phyloP scores from a whole-genome alignment of 2,797 vertebrate species.

The Sebastes glaucus region DNA sequence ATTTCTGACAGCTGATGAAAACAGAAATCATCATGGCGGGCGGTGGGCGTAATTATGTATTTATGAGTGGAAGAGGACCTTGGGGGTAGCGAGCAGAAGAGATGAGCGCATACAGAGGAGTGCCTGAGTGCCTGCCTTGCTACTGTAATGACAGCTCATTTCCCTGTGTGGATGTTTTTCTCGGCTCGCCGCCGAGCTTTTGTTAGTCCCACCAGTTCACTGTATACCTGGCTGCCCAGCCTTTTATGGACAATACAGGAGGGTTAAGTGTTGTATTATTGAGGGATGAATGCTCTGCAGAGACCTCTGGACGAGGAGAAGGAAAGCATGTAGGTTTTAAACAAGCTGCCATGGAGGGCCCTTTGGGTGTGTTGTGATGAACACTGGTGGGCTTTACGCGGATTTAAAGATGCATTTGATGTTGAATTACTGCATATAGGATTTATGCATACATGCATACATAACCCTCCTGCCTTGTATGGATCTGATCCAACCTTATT shows the following conservation, averaged over 20 bases:
- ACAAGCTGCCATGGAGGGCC: conserved; percentile 52
- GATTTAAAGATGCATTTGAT: conserved; percentile 63
- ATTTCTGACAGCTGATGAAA: conserved; percentile 87
- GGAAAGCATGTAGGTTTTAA: conserved; percentile 65
- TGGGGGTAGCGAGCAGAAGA: conserved; percentile 71
- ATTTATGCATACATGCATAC: conserved; percentile 29
- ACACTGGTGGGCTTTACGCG: conserved; percentile 49
- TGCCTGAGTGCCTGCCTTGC: conserved; percentile 56
- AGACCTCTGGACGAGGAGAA: conserved; percentile 43
- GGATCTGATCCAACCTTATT: neutral
- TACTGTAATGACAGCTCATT: conserved; percentile 80
- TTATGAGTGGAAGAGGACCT: conserved; percentile 82
- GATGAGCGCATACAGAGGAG: conserved; percentile 63
- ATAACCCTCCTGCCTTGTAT: neutral
- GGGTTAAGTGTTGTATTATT: conserved; percentile 81
- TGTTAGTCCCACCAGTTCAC: conserved; percentile 69
- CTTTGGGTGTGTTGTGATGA: conserved; percentile 65
- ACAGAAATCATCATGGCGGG: conserved; percentile 79
- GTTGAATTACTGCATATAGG: conserved; percentile 35
- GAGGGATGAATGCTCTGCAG: conserved; percentile 68
- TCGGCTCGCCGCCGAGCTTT: conserved; percentile 59
- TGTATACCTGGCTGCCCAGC: conserved; percentile 72
- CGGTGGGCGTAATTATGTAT: conserved; percentile 81
- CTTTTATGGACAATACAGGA: conserved; percentile 69
- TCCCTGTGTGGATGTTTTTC: conserved; percentile 75